These are phyloP conservation scores for Athrips mouffetella DNA, from an alignment of 2,888 invertebrate species.

Conservation along the genomic window DNA sequence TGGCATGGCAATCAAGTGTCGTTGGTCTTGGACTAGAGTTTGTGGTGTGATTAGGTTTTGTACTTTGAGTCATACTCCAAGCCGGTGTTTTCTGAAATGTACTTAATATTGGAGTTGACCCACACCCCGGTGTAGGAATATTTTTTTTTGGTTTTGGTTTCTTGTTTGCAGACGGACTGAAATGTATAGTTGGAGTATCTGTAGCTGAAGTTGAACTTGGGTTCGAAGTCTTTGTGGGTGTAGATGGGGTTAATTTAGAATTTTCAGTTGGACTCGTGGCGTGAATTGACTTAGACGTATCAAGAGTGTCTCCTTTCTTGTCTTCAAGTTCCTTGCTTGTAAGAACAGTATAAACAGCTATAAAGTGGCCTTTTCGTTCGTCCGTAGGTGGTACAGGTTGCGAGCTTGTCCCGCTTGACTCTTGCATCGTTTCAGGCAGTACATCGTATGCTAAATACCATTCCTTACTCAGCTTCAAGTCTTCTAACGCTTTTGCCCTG, in stretches of 20 bases:
- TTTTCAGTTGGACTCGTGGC: neutral
- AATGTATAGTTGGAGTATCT: no score
- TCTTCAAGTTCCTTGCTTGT: conserved; percentile 17
- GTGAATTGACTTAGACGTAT: neutral
- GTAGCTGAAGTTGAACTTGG: no score
- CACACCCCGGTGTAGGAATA: conserved; percentile 2
- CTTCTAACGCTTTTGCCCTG: conserved; percentile 54
- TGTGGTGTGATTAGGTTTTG: no score
- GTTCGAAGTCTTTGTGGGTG: neutral
- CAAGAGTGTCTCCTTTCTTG: no score
- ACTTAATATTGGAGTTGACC: neutral
- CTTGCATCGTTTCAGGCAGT: conserved; percentile 37
- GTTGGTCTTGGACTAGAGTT: no score
- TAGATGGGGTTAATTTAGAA: neutral
- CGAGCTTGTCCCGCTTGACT: neutral
- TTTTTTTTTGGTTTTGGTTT: conserved; percentile 14
- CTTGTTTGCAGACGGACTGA: no score
- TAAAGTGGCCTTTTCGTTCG: conserved; percentile 26
- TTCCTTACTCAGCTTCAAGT: conserved; percentile 55
- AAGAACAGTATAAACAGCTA: conserved; percentile 48
- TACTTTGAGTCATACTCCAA: no score
- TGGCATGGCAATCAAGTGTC: no score
- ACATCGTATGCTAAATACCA: conserved; percentile 55
- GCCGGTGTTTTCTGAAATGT: no score
- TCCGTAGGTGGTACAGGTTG: neutral